phyloP scores from a whole-genome alignment of 2,113 vertebrate genomes.

The Mobula birostris region DNA sequence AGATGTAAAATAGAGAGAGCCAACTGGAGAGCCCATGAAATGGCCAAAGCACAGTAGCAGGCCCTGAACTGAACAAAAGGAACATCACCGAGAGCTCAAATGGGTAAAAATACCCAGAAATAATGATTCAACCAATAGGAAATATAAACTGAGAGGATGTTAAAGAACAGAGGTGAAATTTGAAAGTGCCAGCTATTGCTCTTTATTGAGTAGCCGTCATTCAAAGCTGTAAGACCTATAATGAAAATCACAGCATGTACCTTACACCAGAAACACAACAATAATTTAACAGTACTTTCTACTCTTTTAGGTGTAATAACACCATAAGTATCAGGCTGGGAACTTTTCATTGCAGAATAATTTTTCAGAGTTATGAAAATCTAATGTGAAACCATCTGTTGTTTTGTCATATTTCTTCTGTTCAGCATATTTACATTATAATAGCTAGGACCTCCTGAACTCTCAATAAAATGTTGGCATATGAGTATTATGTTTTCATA shows the following conservation, averaged over 20 bases:
- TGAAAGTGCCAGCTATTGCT: background rate
- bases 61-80: too few species aligned
- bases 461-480: background rate
- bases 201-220: background rate
- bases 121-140: background rate
- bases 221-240: background rate
- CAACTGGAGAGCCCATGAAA: background rate
- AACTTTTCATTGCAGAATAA: background rate
- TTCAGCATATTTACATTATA: background rate
- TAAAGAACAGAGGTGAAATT: background rate
- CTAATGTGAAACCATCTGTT: background rate
- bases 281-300: background rate
- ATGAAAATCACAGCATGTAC: background rate
- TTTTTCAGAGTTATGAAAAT: background rate
- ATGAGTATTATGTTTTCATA: background rate
- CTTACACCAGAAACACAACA: background rate
- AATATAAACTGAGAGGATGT: background rate
- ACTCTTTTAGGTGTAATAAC: background rate
- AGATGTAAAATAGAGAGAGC: too few species aligned
- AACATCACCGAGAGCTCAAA: background rate
- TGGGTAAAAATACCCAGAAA: background rate
- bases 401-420: too few species aligned
- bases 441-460: background rate
- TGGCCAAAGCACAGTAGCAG: background rate
- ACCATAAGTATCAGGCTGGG: background rate